Evolutionary conservation across 2,797 vertebrate species (phyloP).

Genomic region (Jordanella pulchra): DNA sequence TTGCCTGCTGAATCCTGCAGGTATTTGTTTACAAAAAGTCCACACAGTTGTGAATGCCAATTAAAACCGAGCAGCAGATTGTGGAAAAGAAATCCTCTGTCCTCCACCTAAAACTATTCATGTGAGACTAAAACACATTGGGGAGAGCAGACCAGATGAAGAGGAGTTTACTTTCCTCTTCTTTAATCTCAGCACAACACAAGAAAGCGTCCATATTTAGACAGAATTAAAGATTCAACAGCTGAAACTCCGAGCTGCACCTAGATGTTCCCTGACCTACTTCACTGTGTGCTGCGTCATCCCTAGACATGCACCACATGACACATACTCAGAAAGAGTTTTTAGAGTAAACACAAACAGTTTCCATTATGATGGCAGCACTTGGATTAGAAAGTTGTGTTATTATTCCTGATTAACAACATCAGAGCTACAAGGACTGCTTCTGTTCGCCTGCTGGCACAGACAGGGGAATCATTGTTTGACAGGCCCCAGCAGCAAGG

Average conservation of each 20-base stretch:
- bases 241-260: constrained; percentile 28
- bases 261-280: constrained; percentile 69
- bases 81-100: constrained; percentile 9
- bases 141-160: constrained; percentile 34
- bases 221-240: constrained; percentile 69
- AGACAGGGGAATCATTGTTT: constrained; percentile 70
- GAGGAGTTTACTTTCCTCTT: constrained; percentile 38
- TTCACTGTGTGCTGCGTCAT: constrained; percentile 51
- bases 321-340: constrained; percentile 6
- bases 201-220: constrained; percentile 54
- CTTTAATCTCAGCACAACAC: constrained; percentile 36
- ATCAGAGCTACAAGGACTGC: constrained; percentile 41
- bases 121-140: constrained; percentile 28
- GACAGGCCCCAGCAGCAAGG: constrained; percentile 38
- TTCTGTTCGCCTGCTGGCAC: constrained; percentile 42
- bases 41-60: constrained; percentile 28
- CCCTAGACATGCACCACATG: constrained; percentile 12
- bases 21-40: constrained; percentile 4
- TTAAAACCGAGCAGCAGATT: constrained; percentile 36
- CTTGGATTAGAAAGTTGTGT: constrained; percentile 27
- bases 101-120: constrained; percentile 27
- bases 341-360: constrained; percentile 19
- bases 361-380: constrained; percentile 25
- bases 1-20: constrained; percentile 20
- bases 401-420: constrained; percentile 49